Base-by-base conservation (phyloP, 2,113 vertebrate species). In the Menidia beryllina region DNA sequence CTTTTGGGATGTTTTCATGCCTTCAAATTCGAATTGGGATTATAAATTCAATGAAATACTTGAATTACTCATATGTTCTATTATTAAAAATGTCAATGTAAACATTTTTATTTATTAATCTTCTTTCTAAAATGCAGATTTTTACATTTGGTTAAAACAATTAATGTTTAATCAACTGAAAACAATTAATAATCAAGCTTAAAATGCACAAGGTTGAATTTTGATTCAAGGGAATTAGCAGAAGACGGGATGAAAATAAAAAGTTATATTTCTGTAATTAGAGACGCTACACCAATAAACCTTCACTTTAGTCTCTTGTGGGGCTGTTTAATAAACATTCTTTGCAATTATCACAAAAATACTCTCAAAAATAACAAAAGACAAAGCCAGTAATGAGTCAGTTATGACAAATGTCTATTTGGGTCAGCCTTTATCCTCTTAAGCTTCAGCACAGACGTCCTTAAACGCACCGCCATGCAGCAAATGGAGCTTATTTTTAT, bases 331-430 rank as follows among this genome's bases (percentile, higher is more conserved):
- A 36, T 34, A 5, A 55, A 19, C 53, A 55, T n/a, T 20, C 30
- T 36, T 13, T 15, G 54, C 17, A 23, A 3, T 57, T 57, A 36
- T 39, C 5, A 24, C 3, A 23, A 50, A 20, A 61, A 48, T 7
- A 30, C 11, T 34, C 27, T 24, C 43, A 51, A 14, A 51, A 10
- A n/a, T 38, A 51, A 49, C 41, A 49, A 8, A 27, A n/a, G 41
- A 62, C 7, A 61, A 21, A 61, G 11, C 2, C 12, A 34, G 60
- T 50, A 63, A 64, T 64, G 34, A 64, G 61, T 52, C 21, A 52
- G 24, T 52, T 52, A n/a, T 51, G 21, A 51, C n/a, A 39, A 25
- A 51, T 50, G 20, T 51, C 20, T 25, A 66, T 45, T 54, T 66
- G 19, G 50, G 63, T 66, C 63, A 66, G n/a, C 12, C 25, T 27